These are phyloP conservation scores for Eremobia ochroleuca DNA, from an alignment of 2,888 invertebrate species.

Conservation along the genomic window DNA sequence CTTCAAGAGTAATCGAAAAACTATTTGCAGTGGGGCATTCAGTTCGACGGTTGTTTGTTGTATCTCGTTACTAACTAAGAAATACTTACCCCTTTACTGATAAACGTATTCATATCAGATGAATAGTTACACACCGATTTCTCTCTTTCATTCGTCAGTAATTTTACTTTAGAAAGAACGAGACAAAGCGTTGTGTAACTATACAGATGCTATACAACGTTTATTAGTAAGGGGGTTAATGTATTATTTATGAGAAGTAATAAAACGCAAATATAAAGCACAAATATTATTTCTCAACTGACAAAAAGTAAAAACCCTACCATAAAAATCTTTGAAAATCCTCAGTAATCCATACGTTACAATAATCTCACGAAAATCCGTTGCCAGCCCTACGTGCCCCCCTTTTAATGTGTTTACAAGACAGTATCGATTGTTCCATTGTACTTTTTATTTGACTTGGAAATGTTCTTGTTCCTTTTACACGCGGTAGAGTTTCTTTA, in stretches of 20 bases:
- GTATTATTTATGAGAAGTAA: background rate
- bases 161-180: too few species aligned
- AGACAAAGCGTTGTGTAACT: too few species aligned
- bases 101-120: too few species aligned
- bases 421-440: conserved; percentile 90
- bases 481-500: conserved; percentile 77
- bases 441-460: conserved; percentile 89
- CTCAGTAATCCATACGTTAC: conserved; percentile 61
- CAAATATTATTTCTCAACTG: background rate
- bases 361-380: conserved; percentile 60
- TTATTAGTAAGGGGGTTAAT: background rate
- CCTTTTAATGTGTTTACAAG: conserved; percentile 91
- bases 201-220: too few species aligned
- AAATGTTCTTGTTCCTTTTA: conserved; percentile 84
- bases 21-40: too few species aligned
- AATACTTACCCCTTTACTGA: too few species aligned
- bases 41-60: background rate
- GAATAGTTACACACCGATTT: too few species aligned
- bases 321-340: conserved; percentile 28
- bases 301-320: conserved; percentile 27
- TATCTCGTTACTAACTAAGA: background rate
- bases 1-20: too few species aligned
- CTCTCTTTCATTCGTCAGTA: too few species aligned
- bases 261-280: background rate
- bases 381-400: conserved; percentile 72